phyloP scores from a whole-genome alignment of 2,888 invertebrate species.

The Drosophila melanosoma region DNA sequence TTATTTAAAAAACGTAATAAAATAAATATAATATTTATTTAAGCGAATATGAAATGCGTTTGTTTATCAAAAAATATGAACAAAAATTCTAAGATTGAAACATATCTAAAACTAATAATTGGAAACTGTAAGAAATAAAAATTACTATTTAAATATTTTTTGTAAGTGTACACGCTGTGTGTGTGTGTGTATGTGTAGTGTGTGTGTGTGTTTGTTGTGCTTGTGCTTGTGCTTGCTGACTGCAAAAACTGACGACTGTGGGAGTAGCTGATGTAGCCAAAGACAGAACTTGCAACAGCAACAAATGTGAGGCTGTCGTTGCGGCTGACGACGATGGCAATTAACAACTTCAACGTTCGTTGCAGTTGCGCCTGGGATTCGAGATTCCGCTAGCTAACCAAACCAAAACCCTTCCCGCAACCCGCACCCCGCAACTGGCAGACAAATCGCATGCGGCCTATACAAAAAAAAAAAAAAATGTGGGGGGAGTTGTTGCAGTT shows the following conservation, averaged over 20 bases:
- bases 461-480: slow-evolving; percentile 28
- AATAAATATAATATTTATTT: not conserved
- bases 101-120: not conserved
- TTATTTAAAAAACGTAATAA: not conserved
- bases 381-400: not conserved
- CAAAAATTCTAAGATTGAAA: not conserved
- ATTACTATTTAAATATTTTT: not conserved
- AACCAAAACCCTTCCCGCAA: not conserved
- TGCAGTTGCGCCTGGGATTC: slow-evolving; percentile 48
- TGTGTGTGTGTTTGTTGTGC: slow-evolving; percentile 25
- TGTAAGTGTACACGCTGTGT: not conserved
- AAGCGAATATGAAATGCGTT: not conserved
- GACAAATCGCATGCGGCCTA: slow-evolving; percentile 70
- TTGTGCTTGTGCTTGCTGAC: slow-evolving; percentile 12
- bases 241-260: slow-evolving; percentile 47
- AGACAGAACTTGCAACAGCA: slow-evolving; percentile 31
- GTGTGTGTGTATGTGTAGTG: slow-evolving; percentile 14
- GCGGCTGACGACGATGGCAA: slow-evolving; percentile 75
- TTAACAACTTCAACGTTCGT: slow-evolving; percentile 80
- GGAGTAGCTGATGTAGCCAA: slow-evolving; percentile 56
- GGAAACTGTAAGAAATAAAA: not conserved
- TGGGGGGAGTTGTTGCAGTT: too few relatives aligned
- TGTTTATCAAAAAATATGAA: not conserved
- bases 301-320: slow-evolving; percentile 45
- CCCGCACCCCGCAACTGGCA: slow-evolving; percentile 25